These are phyloP conservation scores for Pelosia muscerda DNA, from an alignment of 2,888 invertebrate genomes.

Conservation along the genomic window DNA sequence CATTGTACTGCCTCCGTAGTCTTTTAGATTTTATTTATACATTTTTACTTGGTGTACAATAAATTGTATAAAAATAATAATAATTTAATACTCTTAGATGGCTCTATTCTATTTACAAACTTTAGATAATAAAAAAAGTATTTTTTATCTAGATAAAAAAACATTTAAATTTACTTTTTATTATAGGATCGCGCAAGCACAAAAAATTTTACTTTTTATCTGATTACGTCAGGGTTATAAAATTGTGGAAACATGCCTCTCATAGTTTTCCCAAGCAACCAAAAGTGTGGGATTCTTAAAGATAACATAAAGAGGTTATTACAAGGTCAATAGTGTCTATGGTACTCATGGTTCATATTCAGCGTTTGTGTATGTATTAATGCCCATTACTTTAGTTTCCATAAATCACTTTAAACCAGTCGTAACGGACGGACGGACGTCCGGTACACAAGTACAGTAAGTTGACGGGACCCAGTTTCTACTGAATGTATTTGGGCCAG, in stretches of 20 bases:
- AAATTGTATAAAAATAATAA: too few species aligned
- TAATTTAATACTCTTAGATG: too few species aligned
- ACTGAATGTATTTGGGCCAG: slow-evolving; percentile 29
- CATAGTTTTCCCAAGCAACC: background rate
- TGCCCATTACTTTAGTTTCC: background rate
- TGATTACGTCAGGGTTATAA: too few species aligned
- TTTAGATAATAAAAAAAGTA: too few species aligned
- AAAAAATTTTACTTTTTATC: background rate
- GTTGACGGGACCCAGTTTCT: slow-evolving; percentile 27
- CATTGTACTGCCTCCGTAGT: too few species aligned
- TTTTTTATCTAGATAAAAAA: too few species aligned
- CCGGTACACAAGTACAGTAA: slow-evolving; percentile 21
- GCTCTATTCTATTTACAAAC: too few species aligned
- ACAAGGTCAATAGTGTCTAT: background rate
- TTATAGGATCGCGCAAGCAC: too few species aligned
- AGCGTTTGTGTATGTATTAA: background rate
- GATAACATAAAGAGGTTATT: background rate
- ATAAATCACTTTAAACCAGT: slow-evolving; percentile 10
- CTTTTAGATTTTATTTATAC: too few species aligned
- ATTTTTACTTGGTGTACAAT: too few species aligned
- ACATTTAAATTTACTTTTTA: background rate
- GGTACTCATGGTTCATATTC: background rate
- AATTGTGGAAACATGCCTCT: background rate
- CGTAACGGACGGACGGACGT: slow-evolving; percentile 28
- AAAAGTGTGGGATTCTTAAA: background rate